Evolutionary conservation across 2,888 invertebrate genomes (phyloP).

Genomic region (Andrena haemorrhoa): DNA sequence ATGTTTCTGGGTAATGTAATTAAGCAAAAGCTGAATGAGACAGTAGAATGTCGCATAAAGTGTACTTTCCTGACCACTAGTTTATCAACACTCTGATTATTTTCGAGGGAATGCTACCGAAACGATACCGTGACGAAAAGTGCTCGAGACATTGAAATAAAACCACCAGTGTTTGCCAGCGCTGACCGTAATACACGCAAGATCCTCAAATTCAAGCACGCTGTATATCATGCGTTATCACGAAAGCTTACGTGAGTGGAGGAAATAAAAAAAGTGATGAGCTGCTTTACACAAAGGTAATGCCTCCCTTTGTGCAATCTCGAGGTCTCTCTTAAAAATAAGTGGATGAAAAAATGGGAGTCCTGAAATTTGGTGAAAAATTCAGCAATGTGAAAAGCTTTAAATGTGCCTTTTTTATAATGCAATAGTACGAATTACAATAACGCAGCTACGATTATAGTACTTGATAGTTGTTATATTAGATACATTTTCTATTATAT

Average conservation of each 20-base stretch:
- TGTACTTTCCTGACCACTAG: background rate
- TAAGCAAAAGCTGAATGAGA: too few species aligned
- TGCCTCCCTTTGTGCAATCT: constrained; percentile 7
- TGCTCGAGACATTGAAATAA: constrained; percentile 38
- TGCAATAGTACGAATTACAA: too few species aligned
- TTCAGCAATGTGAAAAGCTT: background rate
- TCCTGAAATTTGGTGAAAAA: background rate
- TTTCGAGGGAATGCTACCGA: background rate
- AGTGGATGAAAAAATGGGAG: background rate
- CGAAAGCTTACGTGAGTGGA: constrained; percentile 52
- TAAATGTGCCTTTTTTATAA: background rate
- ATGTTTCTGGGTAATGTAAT: too few species aligned
- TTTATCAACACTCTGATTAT: background rate
- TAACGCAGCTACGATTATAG: too few species aligned
- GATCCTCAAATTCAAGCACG: constrained; percentile 48
- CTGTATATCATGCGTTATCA: constrained; percentile 47
- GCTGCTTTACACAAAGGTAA: constrained; percentile 32
- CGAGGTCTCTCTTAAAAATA: constrained; percentile 8
- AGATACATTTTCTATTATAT: too few species aligned
- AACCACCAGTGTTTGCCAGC: constrained; percentile 39
- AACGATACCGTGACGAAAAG: background rate
- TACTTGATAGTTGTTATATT: too few species aligned
- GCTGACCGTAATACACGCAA: constrained; percentile 40
- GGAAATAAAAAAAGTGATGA: constrained; percentile 50
- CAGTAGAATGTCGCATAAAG: too few species aligned